Conservation (phyloP, 2,113 vertebrate genomes). For the Brachypodius melanocephalos region DNA sequence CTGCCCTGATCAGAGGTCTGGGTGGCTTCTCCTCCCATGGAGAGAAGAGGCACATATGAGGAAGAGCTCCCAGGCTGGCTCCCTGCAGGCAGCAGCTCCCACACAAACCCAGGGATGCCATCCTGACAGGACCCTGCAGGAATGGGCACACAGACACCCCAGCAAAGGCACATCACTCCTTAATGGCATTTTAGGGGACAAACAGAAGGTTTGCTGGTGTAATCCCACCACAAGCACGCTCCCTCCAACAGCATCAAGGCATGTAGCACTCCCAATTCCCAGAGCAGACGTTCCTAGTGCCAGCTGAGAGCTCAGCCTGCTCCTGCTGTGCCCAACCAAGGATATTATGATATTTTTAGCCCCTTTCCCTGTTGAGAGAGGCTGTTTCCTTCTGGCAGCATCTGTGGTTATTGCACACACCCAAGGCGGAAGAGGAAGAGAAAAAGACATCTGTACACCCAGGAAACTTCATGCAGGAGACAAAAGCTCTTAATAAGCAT, state of each 20-base stretch:
- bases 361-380: background rate
- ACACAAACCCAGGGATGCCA: background rate
- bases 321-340: background rate
- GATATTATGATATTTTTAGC: conserved; percentile 1
- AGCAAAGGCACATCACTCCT: background rate
- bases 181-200: background rate
- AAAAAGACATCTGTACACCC: background rate
- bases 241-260: background rate
- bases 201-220: background rate
- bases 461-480: background rate
- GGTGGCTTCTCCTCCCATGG: rapidly evolving
- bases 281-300: background rate
- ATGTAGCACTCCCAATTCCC: background rate
- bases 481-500: background rate
- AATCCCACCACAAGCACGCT: background rate
- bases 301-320: background rate
- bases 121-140: rapidly evolving
- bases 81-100: background rate
- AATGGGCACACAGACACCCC: background rate
- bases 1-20: background rate
- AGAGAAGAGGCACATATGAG: background rate
- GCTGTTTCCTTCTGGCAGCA: background rate
- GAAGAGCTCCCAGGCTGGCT: background rate
- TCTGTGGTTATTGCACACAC: background rate
- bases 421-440: background rate